phyloP scores from a whole-genome alignment of 2,888 invertebrate genomes.

The Pediacus dermestoides region DNA sequence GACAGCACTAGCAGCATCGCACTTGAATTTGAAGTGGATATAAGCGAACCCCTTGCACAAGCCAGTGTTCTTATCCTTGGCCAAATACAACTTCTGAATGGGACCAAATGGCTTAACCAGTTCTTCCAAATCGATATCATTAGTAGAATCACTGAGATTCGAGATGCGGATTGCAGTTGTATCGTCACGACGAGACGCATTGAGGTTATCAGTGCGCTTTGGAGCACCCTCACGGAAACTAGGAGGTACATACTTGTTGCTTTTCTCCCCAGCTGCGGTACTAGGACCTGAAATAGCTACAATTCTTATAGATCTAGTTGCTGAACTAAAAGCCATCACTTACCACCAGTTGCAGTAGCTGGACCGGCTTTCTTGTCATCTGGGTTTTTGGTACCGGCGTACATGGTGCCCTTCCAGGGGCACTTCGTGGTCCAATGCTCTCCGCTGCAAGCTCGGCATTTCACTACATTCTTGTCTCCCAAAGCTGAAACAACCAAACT shows the following conservation, averaged over 20 bases:
- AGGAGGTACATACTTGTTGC: constrained; percentile 80
- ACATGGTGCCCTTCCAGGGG: constrained; percentile 91
- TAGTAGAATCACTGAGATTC: constrained; percentile 93
- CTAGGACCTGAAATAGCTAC: constrained; percentile 22
- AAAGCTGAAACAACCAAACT: too few species aligned
- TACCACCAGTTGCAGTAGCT: constrained; percentile 30
- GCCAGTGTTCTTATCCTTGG: constrained; percentile 86
- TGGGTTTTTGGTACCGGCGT: constrained; percentile 63
- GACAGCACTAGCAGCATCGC: constrained; percentile 92
- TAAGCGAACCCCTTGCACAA: constrained; percentile 97
- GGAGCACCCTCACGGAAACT: constrained; percentile 76
- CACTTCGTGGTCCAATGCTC: constrained; percentile 99
- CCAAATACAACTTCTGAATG: constrained; percentile 89
- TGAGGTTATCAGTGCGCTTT: constrained; percentile 65
- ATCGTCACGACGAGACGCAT: constrained; percentile 66
- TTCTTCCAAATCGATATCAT: constrained; percentile 92
- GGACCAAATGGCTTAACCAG: constrained; percentile 92
- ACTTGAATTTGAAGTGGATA: constrained; percentile 89
- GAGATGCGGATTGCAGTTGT: constrained; percentile 91
- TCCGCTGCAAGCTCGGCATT: constrained; percentile 87
- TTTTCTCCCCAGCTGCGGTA: constrained; percentile 29
- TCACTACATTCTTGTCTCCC: constrained; percentile 67
- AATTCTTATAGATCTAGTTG: too few species aligned
- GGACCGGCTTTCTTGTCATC: constrained; percentile 54
- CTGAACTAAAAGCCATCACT: too few species aligned